phyloP scores from a whole-genome alignment of 1,140 invertebrate genomes.

The Macrobrachium nipponense region DNA sequence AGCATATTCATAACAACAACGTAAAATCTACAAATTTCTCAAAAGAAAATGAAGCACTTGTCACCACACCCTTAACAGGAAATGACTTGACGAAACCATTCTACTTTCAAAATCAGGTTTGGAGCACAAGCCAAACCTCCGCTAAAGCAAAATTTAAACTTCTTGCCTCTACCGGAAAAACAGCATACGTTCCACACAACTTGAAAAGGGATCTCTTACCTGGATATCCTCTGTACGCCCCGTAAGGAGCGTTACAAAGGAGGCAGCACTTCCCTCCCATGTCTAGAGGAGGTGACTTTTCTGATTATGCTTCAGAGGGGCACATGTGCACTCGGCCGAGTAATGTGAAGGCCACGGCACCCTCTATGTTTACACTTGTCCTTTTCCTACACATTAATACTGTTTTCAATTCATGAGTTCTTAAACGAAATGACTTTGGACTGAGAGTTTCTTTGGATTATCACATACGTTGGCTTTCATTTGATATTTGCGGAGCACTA shows the following conservation, averaged over 20 bases:
- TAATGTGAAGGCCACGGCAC: not conserved
- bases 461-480: constrained; percentile 11
- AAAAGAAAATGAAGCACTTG: too few relatives aligned
- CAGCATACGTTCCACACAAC: too few relatives aligned
- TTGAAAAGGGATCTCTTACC: constrained; percentile 25
- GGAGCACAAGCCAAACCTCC: too few relatives aligned
- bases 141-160: too few relatives aligned
- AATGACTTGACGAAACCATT: too few relatives aligned
- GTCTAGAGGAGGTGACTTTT: not conserved
- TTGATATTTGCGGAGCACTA: not conserved
- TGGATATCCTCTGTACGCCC: constrained; percentile 50
- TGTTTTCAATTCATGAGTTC: constrained; percentile 6
- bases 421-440: constrained; percentile 18
- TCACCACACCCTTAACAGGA: too few relatives aligned
- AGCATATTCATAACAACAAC: too few relatives aligned
- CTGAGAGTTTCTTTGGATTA: constrained; percentile 26
- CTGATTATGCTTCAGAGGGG: not conserved
- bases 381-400: constrained; percentile 28
- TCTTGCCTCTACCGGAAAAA: too few relatives aligned
- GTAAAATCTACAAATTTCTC: too few relatives aligned
- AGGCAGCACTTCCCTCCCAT: constrained; percentile 56
- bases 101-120: too few relatives aligned
- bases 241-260: constrained; percentile 51
- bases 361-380: not conserved
- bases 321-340: not conserved